Base-by-base conservation (phyloP, 2,113 vertebrate species). In the Syngnathus typhle region DNA sequence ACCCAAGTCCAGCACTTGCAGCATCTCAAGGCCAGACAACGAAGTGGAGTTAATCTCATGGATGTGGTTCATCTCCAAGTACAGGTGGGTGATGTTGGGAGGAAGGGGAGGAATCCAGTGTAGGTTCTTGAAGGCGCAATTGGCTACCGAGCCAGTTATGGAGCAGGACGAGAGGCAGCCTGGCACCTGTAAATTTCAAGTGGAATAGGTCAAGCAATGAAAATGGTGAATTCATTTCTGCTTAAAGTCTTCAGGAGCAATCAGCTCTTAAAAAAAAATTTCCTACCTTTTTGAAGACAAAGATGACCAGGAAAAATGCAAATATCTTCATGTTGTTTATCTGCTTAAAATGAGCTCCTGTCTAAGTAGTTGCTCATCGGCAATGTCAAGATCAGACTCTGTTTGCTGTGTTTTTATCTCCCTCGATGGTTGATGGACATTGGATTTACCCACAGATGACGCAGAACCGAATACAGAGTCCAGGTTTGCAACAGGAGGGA, bases 1-100 rank as follows among this genome's bases (percentile, higher is more conserved):
- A 21, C 91, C 89, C 0, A 98, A 80, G 69, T 89, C 85, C 67
- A 98, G 72, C 27, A 83, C 1, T 8, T 41, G 8, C 59, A 98
- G 81, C 56, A 43, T 21, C 54, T 87, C 78, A 60, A 95, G 85
- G 62, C 87, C 71, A 1, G 86, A 84, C 67, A 98, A 94, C 0
- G 92, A 95, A 0, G 75, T 41, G 13, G 75, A 44, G 6, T 90
- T 92, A 64, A 98, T 64, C 58, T 74, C 78, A 0, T 2, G 19
- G 69, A 96, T 93, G 2, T 43, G 79, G 83, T 94, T 98, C 67
- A 61, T 78, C 70, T 65, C 85, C 18, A 98, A 84, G 36, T 88
- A 78, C 65, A 96, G 70, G 39, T 65, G 83, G 49, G 79, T 75
- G 0, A 92, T 89, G 39, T 88, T n/a, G 1, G 69, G 73, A 27